These are phyloP conservation scores for Tribolium madens DNA, from an alignment of 1,140 invertebrate species.

Conservation along the genomic window DNA sequence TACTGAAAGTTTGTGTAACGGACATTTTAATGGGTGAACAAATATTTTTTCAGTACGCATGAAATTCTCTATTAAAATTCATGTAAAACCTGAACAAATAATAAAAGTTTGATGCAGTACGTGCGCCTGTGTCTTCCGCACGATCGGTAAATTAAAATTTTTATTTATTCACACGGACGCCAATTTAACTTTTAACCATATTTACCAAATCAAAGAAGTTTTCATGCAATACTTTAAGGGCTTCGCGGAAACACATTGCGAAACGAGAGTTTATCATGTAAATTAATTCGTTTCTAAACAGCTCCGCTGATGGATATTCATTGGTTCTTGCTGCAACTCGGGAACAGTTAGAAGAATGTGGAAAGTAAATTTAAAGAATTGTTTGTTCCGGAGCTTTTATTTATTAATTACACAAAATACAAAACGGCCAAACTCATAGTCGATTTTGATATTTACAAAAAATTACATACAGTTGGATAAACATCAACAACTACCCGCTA, in stretches of 20 bases:
- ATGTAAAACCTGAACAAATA: slow-evolving; percentile 43
- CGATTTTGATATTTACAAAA: slow-evolving; percentile 40
- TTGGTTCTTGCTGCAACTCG: background rate
- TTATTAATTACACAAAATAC: slow-evolving; percentile 34
- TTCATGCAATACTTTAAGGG: background rate
- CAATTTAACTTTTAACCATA: slow-evolving; percentile 32
- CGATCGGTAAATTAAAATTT: slow-evolving; percentile 29
- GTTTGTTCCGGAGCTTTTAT: background rate
- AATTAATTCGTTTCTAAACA: slow-evolving; percentile 33
- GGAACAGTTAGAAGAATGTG: background rate
- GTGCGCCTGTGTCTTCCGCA: slow-evolving; percentile 21
- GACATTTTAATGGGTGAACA: slow-evolving; percentile 39
- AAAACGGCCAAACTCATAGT: background rate
- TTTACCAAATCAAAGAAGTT: slow-evolving; percentile 20
- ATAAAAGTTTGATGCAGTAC: slow-evolving; percentile 1
- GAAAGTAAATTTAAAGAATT: slow-evolving; percentile 8
- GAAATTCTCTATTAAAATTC: slow-evolving; percentile 46
- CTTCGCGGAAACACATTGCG: slow-evolving; percentile 13
- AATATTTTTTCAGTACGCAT: slow-evolving; percentile 42
- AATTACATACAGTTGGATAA: slow-evolving; percentile 13
- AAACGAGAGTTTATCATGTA: slow-evolving; percentile 9
- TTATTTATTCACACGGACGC: slow-evolving; percentile 27
- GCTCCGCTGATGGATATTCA: slow-evolving; percentile 25
- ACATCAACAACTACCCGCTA: background rate
- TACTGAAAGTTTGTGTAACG: slow-evolving; percentile 38